Evolutionary conservation across 2,113 vertebrate species (phyloP).

Genomic region (Cyanoramphus novaezelandiae): DNA sequence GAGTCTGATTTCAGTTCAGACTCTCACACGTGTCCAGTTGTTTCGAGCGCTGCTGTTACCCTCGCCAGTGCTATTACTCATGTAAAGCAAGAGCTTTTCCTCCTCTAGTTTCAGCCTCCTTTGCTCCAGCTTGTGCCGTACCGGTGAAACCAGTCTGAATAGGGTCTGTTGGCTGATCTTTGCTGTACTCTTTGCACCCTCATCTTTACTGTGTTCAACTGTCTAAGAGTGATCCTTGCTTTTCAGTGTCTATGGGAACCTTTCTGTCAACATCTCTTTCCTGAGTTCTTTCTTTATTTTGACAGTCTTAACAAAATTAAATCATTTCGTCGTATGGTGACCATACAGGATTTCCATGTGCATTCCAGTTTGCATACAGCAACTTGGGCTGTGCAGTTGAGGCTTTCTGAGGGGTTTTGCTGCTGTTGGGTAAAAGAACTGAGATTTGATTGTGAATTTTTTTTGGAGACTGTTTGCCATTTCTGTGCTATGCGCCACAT

Average conservation of each 20-base stretch:
- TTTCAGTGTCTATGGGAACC: background rate
- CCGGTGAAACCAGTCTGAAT: background rate
- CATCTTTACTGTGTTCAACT: background rate
- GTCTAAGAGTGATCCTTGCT: background rate
- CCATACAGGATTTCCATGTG: background rate
- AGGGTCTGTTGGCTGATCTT: background rate
- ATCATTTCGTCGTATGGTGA: background rate
- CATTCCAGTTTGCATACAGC: background rate
- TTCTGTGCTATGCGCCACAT: slow-evolving; percentile 26
- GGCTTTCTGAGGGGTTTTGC: background rate
- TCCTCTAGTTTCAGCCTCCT: background rate
- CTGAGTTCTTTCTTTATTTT: background rate
- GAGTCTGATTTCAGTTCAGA: background rate
- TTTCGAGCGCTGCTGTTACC: background rate
- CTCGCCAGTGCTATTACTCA: background rate
- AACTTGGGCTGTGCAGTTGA: background rate
- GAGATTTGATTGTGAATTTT: slow-evolving; percentile 1
- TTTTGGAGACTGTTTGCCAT: slow-evolving; percentile 33
- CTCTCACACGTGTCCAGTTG: background rate
- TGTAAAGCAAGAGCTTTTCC: background rate
- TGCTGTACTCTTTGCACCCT: background rate
- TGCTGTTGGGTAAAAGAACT: background rate
- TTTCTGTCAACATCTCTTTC: background rate
- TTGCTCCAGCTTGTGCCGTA: rapidly evolving
- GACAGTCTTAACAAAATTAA: background rate